Conservation (phyloP, 2,113 vertebrate genomes). For the Sturnira hondurensis region DNA sequence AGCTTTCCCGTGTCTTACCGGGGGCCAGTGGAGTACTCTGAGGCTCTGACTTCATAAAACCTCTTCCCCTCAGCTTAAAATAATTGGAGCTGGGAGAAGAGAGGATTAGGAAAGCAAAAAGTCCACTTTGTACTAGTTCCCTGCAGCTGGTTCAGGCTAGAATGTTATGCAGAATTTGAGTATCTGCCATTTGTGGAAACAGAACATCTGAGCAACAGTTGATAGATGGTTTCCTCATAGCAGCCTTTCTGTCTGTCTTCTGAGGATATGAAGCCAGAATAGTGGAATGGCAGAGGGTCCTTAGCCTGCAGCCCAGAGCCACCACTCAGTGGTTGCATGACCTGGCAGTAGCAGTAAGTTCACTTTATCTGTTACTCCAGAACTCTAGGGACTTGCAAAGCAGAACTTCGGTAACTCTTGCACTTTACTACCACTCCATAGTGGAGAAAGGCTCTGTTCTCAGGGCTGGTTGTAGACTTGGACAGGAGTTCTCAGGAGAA, state of each 20-base stretch:
- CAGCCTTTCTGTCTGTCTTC: background rate
- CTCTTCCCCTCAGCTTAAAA: background rate
- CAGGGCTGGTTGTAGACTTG: background rate
- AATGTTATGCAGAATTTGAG: background rate
- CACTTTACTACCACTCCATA: too few species aligned
- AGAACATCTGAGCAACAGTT: background rate
- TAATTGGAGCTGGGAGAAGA: background rate
- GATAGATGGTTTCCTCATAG: background rate
- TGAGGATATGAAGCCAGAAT: background rate
- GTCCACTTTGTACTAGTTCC: background rate
- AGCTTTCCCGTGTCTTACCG: conserved; percentile 54
- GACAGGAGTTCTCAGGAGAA: background rate
- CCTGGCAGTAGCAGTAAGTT: background rate
- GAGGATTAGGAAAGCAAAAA: background rate
- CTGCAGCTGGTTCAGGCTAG: background rate
- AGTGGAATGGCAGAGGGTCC: background rate
- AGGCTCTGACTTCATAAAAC: background rate
- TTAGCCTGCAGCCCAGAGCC: background rate
- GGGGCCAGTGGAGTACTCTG: conserved; percentile 16
- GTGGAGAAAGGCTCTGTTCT: background rate
- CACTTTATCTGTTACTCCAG: background rate
- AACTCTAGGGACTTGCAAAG: background rate
- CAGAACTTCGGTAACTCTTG: background rate
- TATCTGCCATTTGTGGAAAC: background rate
- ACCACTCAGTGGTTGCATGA: background rate